A percentile compares a stretch with the other conserved stretches of the same genome.
These are phyloP conservation scores for mouse (Mus musculus) DNA, from an alignment of 2,113 vertebrate genomes.

Conservation along the genomic window GRCm39 chr3:42931501-42932000, in stretches of 20 bases:
- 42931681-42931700: constrained; percentile 58
- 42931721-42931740: constrained; percentile 23
- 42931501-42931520: neutral
- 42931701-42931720: constrained; percentile 34
- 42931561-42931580: constrained; percentile 7
- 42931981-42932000: neutral
- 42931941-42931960: neutral
- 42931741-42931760: constrained; percentile 55
- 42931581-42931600: constrained; percentile 22
- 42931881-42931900: constrained; percentile 67
- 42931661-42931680: constrained; percentile 60
- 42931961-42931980: neutral
- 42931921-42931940: constrained; percentile 30
- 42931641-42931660: constrained; percentile 15
- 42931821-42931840: constrained; percentile 60
- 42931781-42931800: constrained; percentile 12
- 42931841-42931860: constrained; percentile 67
- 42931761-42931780: neutral
- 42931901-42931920: constrained; percentile 23
- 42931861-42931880: constrained; percentile 72
- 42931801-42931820: constrained; percentile 51
- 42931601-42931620: constrained; percentile 44
- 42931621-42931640: constrained; percentile 59
- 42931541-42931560: neutral
- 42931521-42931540: constrained; percentile 8